phyloP scores from a whole-genome alignment of 2,888 invertebrate genomes.

The Syrista parreyssii region DNA sequence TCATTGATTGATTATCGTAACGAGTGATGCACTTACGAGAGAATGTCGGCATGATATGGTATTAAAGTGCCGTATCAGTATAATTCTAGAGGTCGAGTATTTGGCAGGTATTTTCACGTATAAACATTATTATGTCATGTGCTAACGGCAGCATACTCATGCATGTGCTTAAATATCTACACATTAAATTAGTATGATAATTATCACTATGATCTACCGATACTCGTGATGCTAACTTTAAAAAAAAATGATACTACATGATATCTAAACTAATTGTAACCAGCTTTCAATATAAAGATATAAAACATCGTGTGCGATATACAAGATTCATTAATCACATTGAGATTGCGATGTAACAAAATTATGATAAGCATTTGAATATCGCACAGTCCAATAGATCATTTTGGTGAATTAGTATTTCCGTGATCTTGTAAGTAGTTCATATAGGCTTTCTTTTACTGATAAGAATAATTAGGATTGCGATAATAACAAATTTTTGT shows the following conservation, averaged over 20 bases:
- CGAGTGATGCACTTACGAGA: not conserved
- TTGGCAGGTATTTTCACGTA: slow-evolving; percentile 32
- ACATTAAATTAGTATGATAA: slow-evolving; percentile 29
- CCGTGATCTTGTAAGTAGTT: not conserved
- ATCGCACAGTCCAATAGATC: not conserved
- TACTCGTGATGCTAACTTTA: slow-evolving; percentile 6
- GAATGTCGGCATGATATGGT: not conserved
- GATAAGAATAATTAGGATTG: too few species aligned
- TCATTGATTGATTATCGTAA: not conserved
- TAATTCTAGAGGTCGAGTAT: slow-evolving; percentile 30
- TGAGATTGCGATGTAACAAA: not conserved
- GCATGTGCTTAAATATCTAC: slow-evolving; percentile 14
- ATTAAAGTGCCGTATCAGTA: not conserved
- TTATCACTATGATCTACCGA: slow-evolving; percentile 19
- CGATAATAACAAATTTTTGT: too few species aligned
- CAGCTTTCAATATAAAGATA: not conserved
- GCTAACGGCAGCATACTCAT: slow-evolving; percentile 17
- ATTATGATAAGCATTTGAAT: not conserved
- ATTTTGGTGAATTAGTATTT: not conserved
- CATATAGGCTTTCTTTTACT: too few species aligned
- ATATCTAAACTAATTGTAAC: not conserved
- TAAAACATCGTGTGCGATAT: not conserved
- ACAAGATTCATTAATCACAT: not conserved
- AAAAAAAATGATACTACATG: not conserved
- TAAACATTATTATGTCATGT: slow-evolving; percentile 4